Conservation (phyloP, 2,797 vertebrate species). For the Sebastes matsubarae region DNA sequence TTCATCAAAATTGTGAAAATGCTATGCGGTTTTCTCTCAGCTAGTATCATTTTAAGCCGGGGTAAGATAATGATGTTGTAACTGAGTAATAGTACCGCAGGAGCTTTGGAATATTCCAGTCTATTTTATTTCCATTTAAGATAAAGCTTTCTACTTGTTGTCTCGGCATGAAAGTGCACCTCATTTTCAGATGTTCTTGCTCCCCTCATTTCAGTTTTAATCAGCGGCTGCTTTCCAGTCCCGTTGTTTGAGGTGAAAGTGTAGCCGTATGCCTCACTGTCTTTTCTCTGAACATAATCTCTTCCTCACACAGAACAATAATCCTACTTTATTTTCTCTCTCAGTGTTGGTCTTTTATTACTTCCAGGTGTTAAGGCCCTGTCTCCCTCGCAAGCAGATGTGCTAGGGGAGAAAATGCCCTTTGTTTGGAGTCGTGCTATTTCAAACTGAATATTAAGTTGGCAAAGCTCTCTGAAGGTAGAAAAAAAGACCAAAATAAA, state of each 20-base stretch:
- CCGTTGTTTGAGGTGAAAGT: constrained; percentile 78
- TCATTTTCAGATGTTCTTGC: constrained; percentile 61
- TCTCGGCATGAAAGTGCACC: constrained; percentile 53
- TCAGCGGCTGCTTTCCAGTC: constrained; percentile 66
- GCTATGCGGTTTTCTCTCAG: constrained; percentile 34
- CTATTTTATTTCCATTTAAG: constrained; percentile 70
- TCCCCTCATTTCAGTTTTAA: constrained; percentile 71
- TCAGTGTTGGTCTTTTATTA: constrained; percentile 80
- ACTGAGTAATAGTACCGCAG: constrained; percentile 45
- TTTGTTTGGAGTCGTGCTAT: constrained; percentile 78
- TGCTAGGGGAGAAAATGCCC: constrained; percentile 57
- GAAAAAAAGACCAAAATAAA: constrained; percentile 55
- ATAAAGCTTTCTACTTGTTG: constrained; percentile 64
- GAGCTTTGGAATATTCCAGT: constrained; percentile 49
- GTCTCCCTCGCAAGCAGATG: constrained; percentile 78
- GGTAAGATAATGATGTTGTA: constrained; percentile 62
- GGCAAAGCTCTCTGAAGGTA: constrained; percentile 44
- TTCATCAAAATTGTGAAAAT: constrained; percentile 57
- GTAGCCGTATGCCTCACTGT: constrained; percentile 73
- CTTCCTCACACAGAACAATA: constrained; percentile 83
- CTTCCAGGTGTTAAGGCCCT: constrained; percentile 84
- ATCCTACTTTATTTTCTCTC: constrained; percentile 81
- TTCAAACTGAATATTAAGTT: constrained; percentile 72
- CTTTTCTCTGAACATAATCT: constrained; percentile 82
- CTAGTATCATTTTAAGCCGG: constrained; percentile 47